phyloP scores from a whole-genome alignment of 1,140 invertebrate species.

The Lanistes nyassanus region DNA sequence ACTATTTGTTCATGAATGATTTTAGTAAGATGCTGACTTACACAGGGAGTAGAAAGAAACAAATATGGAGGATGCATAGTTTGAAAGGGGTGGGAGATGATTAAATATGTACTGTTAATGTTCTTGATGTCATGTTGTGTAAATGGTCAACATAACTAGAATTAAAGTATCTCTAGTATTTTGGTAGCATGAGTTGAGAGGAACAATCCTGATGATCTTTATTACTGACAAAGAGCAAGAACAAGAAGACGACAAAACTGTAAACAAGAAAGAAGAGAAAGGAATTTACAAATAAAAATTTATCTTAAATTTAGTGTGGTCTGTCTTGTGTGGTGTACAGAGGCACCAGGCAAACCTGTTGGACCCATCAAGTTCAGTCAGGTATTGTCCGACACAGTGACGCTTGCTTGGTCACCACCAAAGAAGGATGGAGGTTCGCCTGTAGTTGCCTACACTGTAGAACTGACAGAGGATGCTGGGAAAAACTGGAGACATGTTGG shows the following conservation, averaged over 20 bases:
- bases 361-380: constrained; percentile 93
- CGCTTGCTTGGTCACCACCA: constrained; percentile 91
- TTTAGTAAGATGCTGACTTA: too few relatives aligned
- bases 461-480: constrained; percentile 55
- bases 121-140: too few relatives aligned
- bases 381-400: constrained; percentile 92
- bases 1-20: too few relatives aligned
- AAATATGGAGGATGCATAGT: too few relatives aligned
- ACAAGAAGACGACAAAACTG: constrained; percentile 7
- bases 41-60: too few relatives aligned
- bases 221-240: constrained; percentile 8
- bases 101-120: too few relatives aligned
- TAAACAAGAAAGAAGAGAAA: not conserved
- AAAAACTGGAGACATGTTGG: constrained; percentile 41
- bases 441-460: constrained; percentile 70
- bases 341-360: constrained; percentile 88
- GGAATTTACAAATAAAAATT: not conserved
- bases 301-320: not conserved
- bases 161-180: not conserved
- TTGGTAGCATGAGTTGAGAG: not conserved
- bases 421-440: constrained; percentile 92
- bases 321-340: constrained; percentile 65
- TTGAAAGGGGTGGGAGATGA: too few relatives aligned
- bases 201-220: not conserved
- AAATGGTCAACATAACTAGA: too few relatives aligned